phyloP scores from a whole-genome alignment of 2,888 invertebrate genomes.

The Hirtodrosophila confusa region DNA sequence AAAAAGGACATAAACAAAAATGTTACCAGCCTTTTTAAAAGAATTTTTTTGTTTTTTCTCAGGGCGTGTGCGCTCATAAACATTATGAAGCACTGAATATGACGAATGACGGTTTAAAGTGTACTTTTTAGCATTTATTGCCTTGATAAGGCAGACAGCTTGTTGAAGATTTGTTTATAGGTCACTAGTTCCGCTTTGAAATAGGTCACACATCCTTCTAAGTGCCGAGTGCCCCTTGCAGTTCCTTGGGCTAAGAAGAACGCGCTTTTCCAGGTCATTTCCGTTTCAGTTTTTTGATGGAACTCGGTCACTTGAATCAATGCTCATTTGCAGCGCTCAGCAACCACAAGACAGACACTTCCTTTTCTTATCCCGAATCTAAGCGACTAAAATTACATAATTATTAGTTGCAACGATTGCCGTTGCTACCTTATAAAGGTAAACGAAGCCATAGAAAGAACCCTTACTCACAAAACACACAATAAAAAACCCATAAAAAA shows the following conservation, averaged over 20 bases:
- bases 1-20: conserved; percentile 48
- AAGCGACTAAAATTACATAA: conserved; percentile 71
- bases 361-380: conserved; percentile 49
- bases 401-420: conserved; percentile 45
- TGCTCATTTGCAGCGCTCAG: conserved; percentile 12
- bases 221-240: conserved; percentile 12
- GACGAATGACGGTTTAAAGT: conserved; percentile 16
- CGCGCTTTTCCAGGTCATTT: conserved; percentile 64
- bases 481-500: conserved; percentile 64
- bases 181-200: conserved; percentile 59
- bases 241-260: conserved; percentile 26
- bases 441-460: conserved; percentile 33
- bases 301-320: conserved; percentile 50
- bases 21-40: conserved; percentile 20
- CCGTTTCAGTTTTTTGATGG: conserved; percentile 38
- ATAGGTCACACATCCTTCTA: conserved; percentile 57
- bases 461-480: conserved; percentile 10
- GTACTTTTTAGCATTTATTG: conserved; percentile 1
- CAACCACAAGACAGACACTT: conserved; percentile 64
- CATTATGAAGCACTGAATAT: conserved; percentile 1
- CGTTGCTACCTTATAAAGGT: conserved; percentile 27
- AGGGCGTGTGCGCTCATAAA: conserved; percentile 29
- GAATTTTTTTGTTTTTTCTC: conserved; percentile 4
- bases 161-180: conserved; percentile 27
- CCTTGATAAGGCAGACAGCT: conserved; percentile 3